phyloP scores from a whole-genome alignment of 2,888 invertebrate genomes.

The Cataglyphis livida region DNA sequence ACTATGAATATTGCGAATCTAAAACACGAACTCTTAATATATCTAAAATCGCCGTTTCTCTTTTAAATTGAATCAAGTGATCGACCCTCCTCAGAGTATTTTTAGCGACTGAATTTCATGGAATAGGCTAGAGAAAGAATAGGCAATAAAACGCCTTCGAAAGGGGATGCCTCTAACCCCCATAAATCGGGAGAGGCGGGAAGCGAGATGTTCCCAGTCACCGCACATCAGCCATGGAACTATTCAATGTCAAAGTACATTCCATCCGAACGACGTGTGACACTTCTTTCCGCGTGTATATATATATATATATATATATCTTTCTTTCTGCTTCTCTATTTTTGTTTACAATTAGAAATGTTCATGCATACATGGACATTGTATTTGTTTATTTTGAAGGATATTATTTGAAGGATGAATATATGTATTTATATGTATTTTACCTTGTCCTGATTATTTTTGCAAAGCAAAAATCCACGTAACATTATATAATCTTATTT shows the following conservation, averaged over 20 bases:
- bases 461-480: background rate
- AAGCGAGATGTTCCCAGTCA: slow-evolving; percentile 77
- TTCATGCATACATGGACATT: background rate
- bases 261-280: slow-evolving; percentile 59
- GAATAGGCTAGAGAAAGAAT: slow-evolving; percentile 2
- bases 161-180: slow-evolving; percentile 77
- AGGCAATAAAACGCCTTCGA: slow-evolving; percentile 73
- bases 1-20: background rate
- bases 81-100: slow-evolving; percentile 26
- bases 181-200: slow-evolving; percentile 78
- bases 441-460: background rate
- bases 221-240: slow-evolving; percentile 76
- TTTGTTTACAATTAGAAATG: background rate
- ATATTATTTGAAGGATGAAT: background rate
- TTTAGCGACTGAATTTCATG: slow-evolving; percentile 21
- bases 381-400: background rate
- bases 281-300: slow-evolving; percentile 1
- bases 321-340: background rate
- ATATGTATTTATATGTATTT: background rate
- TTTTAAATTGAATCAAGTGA: background rate
- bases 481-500: background rate
- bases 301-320: background rate
- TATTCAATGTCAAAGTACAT: slow-evolving; percentile 77
- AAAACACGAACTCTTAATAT: background rate
- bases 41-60: background rate